These are phyloP conservation scores for Gnathonemus echidnorhynchus DNA, from an alignment of 2,113 vertebrate species.

Conservation along the genomic window DNA sequence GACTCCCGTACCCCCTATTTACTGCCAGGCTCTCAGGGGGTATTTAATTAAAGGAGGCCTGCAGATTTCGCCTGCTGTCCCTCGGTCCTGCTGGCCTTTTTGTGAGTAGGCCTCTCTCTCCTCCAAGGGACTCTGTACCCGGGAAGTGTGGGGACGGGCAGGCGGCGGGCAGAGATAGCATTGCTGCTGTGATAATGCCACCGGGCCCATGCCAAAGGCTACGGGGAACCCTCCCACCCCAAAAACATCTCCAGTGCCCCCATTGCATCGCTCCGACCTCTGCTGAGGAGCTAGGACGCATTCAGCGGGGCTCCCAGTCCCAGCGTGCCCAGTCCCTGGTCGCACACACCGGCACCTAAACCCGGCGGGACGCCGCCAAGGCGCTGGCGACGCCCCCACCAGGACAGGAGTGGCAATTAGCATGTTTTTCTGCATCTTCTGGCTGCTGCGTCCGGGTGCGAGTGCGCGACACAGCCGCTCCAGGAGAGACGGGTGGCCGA, in stretches of 20 bases:
- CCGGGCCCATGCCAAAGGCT: neutral
- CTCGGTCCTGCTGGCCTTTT: neutral
- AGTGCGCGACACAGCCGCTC: neutral
- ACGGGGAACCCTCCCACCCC: neutral
- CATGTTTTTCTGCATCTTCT: neutral
- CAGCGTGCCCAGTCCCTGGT: neutral
- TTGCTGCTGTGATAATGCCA: neutral
- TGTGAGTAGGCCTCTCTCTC: neutral
- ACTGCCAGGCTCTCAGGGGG: conserved; percentile 12
- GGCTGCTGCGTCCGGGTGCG: neutral
- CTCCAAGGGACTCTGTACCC: neutral
- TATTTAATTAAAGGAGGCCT: conserved; percentile 28
- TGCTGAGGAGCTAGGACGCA: neutral
- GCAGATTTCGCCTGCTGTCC: neutral
- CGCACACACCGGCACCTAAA: neutral
- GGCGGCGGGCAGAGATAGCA: neutral
- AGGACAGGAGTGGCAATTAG: neutral
- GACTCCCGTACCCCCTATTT: conserved; percentile 22
- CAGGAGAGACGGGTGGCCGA: neutral
- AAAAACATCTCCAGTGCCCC: neutral
- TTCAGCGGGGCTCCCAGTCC: neutral
- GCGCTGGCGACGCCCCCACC: neutral
- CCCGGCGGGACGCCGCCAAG: neutral
- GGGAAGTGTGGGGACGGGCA: neutral
- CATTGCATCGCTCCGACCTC: neutral